These are phyloP conservation scores for Brachyrhaphis roseni DNA, from an alignment of 2,797 vertebrate genomes.

Conservation along the genomic window DNA sequence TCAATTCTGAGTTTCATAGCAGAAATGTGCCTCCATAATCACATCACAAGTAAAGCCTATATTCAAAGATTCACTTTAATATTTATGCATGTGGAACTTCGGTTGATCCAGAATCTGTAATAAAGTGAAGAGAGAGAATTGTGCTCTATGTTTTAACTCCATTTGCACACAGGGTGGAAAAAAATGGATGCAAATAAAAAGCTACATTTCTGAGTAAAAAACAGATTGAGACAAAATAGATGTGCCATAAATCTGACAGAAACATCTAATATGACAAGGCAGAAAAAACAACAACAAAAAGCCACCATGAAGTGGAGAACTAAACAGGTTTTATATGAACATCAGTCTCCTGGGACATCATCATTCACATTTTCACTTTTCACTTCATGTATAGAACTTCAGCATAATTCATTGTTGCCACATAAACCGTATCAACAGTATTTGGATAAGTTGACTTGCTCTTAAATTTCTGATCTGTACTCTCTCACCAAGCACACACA, in stretches of 20 bases:
- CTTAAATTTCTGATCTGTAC: background rate
- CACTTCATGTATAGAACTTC: slow-evolving; percentile 1
- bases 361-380: slow-evolving; percentile 50
- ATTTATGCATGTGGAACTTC: background rate
- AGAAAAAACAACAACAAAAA: slow-evolving; percentile 16
- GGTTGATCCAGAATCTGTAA: background rate
- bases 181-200: background rate
- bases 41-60: background rate
- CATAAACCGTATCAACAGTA: background rate
- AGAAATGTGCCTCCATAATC: background rate
- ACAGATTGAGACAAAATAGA: background rate
- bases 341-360: slow-evolving; percentile 75
- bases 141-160: background rate
- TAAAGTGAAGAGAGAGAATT: background rate
- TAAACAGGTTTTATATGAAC: slow-evolving; percentile 55
- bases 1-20: background rate
- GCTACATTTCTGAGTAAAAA: background rate
- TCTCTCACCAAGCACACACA: background rate
- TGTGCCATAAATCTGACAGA: background rate
- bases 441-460: background rate
- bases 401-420: background rate
- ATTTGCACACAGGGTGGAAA: background rate
- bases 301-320: background rate
- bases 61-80: background rate
- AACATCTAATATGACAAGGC: slow-evolving; percentile 8